A percentile compares a stretch with the other conserved stretches of the same genome.
phyloP scores from a whole-genome alignment of 2,797 vertebrate genomes.

The Phalanger gymnotis region DNA sequence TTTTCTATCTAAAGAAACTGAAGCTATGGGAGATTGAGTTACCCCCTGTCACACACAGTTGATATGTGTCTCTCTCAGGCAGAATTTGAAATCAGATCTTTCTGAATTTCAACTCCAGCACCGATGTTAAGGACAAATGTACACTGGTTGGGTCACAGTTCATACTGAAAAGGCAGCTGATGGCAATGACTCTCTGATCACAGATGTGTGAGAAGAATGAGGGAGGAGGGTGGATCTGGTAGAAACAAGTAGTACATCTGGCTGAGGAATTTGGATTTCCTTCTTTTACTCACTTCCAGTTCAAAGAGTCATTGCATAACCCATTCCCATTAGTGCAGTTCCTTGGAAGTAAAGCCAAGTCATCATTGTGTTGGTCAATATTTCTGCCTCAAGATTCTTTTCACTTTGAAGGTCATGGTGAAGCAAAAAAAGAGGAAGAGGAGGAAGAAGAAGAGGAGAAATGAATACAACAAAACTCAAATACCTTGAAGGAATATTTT shows the following conservation, averaged over 20 bases:
- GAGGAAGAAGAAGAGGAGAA: background rate
- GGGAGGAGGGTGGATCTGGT: background rate
- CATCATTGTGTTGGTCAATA: slow-evolving; percentile 10
- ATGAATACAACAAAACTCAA: background rate
- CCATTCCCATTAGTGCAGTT: slow-evolving; percentile 10
- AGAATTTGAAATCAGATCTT: background rate
- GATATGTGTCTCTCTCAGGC: background rate
- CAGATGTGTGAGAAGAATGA: background rate
- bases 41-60: background rate
- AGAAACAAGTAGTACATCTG: slow-evolving; percentile 58
- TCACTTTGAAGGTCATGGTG: slow-evolving; percentile 19
- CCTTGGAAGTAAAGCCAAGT: slow-evolving; percentile 23
- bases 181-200: background rate
- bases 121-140: background rate
- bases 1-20: background rate
- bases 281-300: slow-evolving; percentile 34
- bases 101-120: background rate
- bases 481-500: slow-evolving; percentile 52
- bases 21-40: background rate
- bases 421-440: background rate
- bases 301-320: slow-evolving; percentile 33
- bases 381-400: slow-evolving; percentile 38
- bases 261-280: slow-evolving; percentile 54
- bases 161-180: slow-evolving; percentile 68
- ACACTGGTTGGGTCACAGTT: slow-evolving; percentile 53